These are phyloP conservation scores for Gobionotothen gibberifrons DNA, from an alignment of 2,797 vertebrate genomes.

Conservation along the genomic window DNA sequence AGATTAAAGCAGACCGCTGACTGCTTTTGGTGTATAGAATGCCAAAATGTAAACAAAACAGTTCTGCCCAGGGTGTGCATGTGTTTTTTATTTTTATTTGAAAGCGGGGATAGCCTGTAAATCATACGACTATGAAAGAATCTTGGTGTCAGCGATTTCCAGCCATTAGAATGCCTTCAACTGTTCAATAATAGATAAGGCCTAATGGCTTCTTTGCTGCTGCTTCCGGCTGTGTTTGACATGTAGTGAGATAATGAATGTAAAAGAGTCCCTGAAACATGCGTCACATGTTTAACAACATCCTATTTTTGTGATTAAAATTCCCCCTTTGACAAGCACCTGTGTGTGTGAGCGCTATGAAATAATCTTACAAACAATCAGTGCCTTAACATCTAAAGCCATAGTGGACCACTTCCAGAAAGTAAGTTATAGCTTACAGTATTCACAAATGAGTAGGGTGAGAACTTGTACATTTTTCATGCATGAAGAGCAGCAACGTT, in stretches of 20 bases:
- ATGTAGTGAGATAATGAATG: slow-evolving; percentile 75
- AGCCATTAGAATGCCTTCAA: slow-evolving; percentile 75
- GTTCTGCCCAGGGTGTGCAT: neutral
- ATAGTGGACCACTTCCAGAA: neutral
- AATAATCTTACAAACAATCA: slow-evolving; percentile 29
- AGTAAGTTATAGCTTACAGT: neutral
- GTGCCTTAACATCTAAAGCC: slow-evolving; percentile 11
- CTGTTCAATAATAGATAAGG: slow-evolving; percentile 84
- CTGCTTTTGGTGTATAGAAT: slow-evolving; percentile 30
- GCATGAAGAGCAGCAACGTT: slow-evolving; percentile 11
- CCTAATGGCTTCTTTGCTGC: slow-evolving; percentile 77
- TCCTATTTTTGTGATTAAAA: slow-evolving; percentile 50
- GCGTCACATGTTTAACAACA: slow-evolving; percentile 58
- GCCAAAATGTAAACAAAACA: slow-evolving; percentile 40
- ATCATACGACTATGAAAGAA: slow-evolving; percentile 65
- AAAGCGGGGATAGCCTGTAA: slow-evolving; percentile 49
- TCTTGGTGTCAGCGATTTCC: slow-evolving; percentile 74
- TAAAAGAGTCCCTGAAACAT: slow-evolving; percentile 61
- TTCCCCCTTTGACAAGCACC: slow-evolving; percentile 20
- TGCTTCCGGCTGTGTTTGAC: slow-evolving; percentile 74
- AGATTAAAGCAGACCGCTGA: slow-evolving; percentile 35
- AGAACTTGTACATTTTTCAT: neutral
- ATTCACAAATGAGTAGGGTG: slow-evolving; percentile 5
- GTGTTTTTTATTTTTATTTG: slow-evolving; percentile 33
- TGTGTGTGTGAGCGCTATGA: slow-evolving; percentile 25